Evolutionary conservation across 2,888 invertebrate species (phyloP), one percentile per base, ranked within the genome.

Genomic region (Melanostoma scalare): DNA sequence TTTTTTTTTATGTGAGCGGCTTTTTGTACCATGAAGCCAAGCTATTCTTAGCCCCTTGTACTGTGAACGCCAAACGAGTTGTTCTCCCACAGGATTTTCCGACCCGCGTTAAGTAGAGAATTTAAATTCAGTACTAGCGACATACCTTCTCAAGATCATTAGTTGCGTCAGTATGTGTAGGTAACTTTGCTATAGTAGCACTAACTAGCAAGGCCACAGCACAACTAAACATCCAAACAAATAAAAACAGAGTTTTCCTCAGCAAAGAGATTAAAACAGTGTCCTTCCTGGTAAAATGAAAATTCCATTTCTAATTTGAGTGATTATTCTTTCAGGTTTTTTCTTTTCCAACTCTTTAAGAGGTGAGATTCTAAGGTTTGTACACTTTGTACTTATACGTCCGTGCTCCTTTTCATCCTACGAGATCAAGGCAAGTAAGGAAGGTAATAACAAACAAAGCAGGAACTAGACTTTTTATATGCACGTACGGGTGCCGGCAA

Each of bases 41-140:
- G 38, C 63, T 30, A 9, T 10, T 48, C 44, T 30, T 33, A 63
- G 9, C 10, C 50, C 30, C 6, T 50, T 6, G 38, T n/a, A 50
- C 58, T 67, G 60, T 60, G 56, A 58, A 53, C 72, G 50, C 50
- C 9, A 68, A 55, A 61, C 20, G 8, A 55, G 72, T 73, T 73
- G 68, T 50, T 33, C 8, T 52, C 55, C 73, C 73, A 9, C 68
- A 74, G 73, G 68, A 63, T 68, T 61, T 72, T 40, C 67, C 55
- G 48, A 63, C 68, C 73, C 56, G 79, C 73, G 68, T 61, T 79
- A 74, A 79, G 68, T 74, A 74, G 56, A 61, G 50, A 61, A 63
- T 55, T 63, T 63, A 63, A 55, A 79, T 61, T 63, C 48, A 20
- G 42, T 44, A 50, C 52, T 53, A 61, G 58, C 46, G 52, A 30